Base-by-base conservation (phyloP, 2,113 vertebrate species). In the Ptyas mucosa region DNA sequence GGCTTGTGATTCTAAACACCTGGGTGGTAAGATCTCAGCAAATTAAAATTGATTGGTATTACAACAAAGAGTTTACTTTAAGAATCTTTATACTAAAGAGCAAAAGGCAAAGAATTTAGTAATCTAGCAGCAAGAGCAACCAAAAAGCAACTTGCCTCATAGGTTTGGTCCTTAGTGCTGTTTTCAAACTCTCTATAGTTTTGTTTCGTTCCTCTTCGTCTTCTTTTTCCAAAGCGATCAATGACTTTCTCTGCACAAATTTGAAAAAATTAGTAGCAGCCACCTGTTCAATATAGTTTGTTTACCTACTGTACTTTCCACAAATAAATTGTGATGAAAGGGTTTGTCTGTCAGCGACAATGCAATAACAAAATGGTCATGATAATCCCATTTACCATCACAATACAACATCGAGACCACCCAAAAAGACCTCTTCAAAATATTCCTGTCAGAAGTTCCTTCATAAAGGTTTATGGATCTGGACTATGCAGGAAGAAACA, bases 151-250 rank as follows among this genome's bases (percentile, higher is more conserved):
- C 93, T 96, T 95, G 98, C 99, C 99, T 99, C 99, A 99, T 99
- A 5, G 99, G 99, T 95, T 99, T 99, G 0, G 99, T 99, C 96
- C 99, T 97, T 93, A 99, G 98, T 92, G 99, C 99, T 0, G 99
- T 99, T 97, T 99, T 99, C 95, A 99, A 97, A 96, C 98, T 99
- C 96, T 99, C 99, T 0, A 99, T 99, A 29, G 99, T 99, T 98
- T 99, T 99, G 95, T 99, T 99, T 91, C 99, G 98, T 95, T 99
- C 99, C 92, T 99, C 99, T 94, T 99, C 99, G 0, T 99, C 99
- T 95, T 99, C 99, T 91, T 99, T 99, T 94, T 99, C 99, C 97
- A 99, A 97, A 89, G 99, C 99, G 3, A 99, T 98, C 93, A 99
- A 96, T 0, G 99, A 98, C 97, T 98, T 99, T 96, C 99, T 99